These are phyloP conservation scores for Apostichopus leukothele DNA, from an alignment of 53 echinoderm and acorn worm species.

Conservation along the genomic window DNA sequence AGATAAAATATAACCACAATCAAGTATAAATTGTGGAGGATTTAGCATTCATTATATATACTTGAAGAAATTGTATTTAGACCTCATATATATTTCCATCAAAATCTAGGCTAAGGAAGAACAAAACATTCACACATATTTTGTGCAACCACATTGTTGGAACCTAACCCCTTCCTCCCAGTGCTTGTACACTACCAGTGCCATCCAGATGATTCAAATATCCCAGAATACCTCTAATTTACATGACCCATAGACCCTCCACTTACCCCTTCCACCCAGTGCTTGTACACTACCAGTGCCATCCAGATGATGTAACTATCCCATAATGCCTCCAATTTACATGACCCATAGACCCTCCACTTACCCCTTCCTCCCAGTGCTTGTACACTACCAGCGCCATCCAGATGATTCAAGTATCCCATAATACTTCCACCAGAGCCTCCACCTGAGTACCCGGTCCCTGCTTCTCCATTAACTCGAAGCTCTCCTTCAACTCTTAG, in stretches of 20 bases:
- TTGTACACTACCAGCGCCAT: conserved; percentile 77
- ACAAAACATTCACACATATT: too few relatives aligned
- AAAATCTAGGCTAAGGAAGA: too few relatives aligned
- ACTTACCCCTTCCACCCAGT: conserved; percentile 75
- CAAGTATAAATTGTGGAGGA: too few relatives aligned
- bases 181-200: conserved; percentile 66
- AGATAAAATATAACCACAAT: not conserved
- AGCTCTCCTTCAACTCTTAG: conserved; percentile 86
- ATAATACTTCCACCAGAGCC: conserved; percentile 88
- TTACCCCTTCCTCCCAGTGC: conserved; percentile 73
- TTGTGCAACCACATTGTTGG: too few relatives aligned
- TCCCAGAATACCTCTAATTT: conserved; percentile 65
- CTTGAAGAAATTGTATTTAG: too few relatives aligned
- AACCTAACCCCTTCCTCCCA: conserved; percentile 71
- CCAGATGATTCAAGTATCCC: conserved; percentile 66
- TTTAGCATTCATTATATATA: too few relatives aligned
- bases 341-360: not conserved
- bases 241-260: not conserved
- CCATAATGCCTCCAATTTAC: conserved; percentile 8
- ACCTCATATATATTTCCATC: too few relatives aligned
- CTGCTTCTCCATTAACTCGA: conserved; percentile 80
- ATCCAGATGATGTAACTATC: conserved; percentile 27
- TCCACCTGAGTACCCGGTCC: conserved; percentile 51
- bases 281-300: conserved; percentile 71
- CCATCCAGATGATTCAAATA: conserved; percentile 79